phyloP scores from a whole-genome alignment of 1,140 invertebrate species.

The Cyrtorhinus lividipennis region DNA sequence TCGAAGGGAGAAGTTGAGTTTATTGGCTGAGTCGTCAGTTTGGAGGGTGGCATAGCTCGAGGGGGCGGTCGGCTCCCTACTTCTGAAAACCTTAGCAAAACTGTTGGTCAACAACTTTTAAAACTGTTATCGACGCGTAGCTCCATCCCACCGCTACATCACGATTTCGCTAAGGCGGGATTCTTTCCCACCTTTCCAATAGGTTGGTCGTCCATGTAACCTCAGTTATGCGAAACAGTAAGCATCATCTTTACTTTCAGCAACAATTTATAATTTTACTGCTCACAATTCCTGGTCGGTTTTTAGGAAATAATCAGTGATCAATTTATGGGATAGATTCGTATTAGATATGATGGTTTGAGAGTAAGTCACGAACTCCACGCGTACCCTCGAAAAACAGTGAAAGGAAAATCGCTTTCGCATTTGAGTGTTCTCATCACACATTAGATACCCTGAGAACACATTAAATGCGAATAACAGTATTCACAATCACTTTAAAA shows the following conservation, averaged over 20 bases:
- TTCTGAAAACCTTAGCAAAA: neutral
- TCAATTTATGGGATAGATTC: too few species aligned
- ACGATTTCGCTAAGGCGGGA: neutral
- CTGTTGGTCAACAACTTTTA: neutral
- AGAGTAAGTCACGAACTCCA: too few species aligned
- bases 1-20: neutral
- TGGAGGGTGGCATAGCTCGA: neutral
- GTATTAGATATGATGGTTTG: too few species aligned
- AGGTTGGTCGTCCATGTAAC: too few species aligned
- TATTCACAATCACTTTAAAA: too few species aligned
- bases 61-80: neutral
- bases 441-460: too few species aligned
- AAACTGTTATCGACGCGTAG: neutral
- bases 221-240: neutral
- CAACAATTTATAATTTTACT: neutral
- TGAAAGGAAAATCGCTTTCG: too few species aligned
- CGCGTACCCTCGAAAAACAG: too few species aligned
- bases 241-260: neutral
- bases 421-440: too few species aligned
- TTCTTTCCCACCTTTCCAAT: neutral
- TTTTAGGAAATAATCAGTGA: too few species aligned
- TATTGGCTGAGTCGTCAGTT: neutral
- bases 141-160: neutral
- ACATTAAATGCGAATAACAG: too few species aligned
- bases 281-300: too few species aligned